These are phyloP conservation scores for Leptarthrus brevirostris DNA, from an alignment of 2,888 invertebrate species.

Conservation along the genomic window DNA sequence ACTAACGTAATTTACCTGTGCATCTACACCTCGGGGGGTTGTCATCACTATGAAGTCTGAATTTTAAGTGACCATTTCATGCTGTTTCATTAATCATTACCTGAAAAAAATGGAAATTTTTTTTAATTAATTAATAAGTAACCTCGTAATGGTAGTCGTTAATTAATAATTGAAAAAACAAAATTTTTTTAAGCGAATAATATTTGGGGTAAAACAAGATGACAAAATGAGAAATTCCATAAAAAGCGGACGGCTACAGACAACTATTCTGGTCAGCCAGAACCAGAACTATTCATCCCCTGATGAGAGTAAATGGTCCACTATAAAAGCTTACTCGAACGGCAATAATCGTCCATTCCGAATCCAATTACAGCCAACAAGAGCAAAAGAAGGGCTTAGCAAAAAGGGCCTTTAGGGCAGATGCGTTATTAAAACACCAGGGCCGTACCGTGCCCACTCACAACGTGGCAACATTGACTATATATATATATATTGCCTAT, in stretches of 20 bases:
- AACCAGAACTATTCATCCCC: constrained; percentile 46
- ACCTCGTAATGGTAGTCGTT: constrained; percentile 29
- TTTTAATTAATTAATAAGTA: constrained; percentile 43
- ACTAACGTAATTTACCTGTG: constrained; percentile 37
- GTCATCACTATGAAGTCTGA: constrained; percentile 24
- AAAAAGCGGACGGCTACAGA: neutral
- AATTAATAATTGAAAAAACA: constrained; percentile 43
- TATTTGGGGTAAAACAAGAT: neutral
- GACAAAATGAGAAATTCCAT: neutral
- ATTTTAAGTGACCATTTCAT: constrained; percentile 15
- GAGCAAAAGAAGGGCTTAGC: constrained; percentile 37
- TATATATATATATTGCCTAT: constrained; percentile 3
- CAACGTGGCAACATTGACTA: neutral
- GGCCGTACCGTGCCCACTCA: constrained; percentile 12
- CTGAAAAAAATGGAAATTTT: constrained; percentile 31
- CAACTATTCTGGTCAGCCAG: constrained; percentile 3
- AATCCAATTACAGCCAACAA: constrained; percentile 48
- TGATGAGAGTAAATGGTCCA: constrained; percentile 46
- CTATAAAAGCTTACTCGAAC: constrained; percentile 47
- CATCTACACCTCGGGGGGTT: constrained; percentile 5
- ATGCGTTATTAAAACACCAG: constrained; percentile 48
- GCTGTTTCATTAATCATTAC: constrained; percentile 39
- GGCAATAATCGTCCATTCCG: constrained; percentile 47
- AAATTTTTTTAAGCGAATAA: neutral
- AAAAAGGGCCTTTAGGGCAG: constrained; percentile 43